Evolutionary conservation across 2,113 vertebrate species (phyloP), one percentile per base, ranked within the genome.

Genomic region (Onychorhynchus coronatus): DNA sequence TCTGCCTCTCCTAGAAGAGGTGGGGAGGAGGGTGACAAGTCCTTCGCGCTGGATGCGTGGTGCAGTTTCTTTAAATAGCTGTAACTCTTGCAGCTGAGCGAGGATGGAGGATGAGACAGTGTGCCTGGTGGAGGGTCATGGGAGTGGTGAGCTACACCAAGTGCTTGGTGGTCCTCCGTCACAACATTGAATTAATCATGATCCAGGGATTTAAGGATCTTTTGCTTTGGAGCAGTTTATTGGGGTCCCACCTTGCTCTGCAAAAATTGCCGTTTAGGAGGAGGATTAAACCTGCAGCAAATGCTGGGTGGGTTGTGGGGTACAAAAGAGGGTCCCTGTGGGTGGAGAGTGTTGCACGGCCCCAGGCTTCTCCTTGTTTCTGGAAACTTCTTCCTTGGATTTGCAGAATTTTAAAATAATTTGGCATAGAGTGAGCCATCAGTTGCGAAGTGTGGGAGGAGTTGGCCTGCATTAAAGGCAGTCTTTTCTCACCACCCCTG

Each of bases 351-450:
- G 27, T 75, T 70, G 46, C 5, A 4, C 0, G 4, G 41, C 23
- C 39, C 19, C 1, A 3, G 33, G 24, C 59, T 88, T 37, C 55
- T 61, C 6, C 35, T 81, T 2, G 0, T 73, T 92, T 95, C 86
- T 94, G 80, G 83, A 92, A 89, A 41, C 22, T 81, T 95, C 94
- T 90, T 85, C 56, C 28, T 73, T 79, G 49, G 30, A 65, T 93
- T 85, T 87, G 52, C 83, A 82, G 70, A 59, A 56, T 92, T 96
- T 86, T 37, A 81, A 94, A 93, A 72, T 82, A 55, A 84, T 86
- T 86, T 91, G 95, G 85, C 92, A 49, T 88, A 84, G 95, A 96
- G 79, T 80, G 85, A 95, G 92, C 96, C 88, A 89, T 96, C 67
- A 39, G 56, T 91, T 74, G 92, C 61, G 3, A 84, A 80, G 93